Conservation (phyloP, 2,113 vertebrate genomes). For the Poicephalus meyeri region DNA sequence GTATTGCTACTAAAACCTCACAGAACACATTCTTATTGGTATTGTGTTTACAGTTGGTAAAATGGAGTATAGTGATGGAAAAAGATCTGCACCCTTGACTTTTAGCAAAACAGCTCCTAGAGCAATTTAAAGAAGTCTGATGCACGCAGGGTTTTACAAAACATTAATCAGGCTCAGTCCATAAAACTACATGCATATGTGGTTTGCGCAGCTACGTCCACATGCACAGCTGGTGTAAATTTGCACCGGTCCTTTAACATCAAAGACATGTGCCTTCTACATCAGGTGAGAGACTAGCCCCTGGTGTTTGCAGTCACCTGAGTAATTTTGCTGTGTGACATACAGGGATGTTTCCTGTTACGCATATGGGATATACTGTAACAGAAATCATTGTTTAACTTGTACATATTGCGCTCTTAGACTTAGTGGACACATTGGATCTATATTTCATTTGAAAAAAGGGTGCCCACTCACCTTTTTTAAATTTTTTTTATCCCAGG, state of each 20-base stretch:
- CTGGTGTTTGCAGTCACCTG: constrained; percentile 69
- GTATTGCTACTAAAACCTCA: too few relatives aligned
- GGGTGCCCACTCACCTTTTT: neutral
- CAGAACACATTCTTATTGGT: too few relatives aligned
- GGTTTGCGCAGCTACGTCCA: constrained; percentile 49
- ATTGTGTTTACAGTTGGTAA: too few relatives aligned
- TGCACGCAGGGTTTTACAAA: constrained; percentile 43
- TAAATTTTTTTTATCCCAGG: neutral
- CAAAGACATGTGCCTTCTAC: constrained; percentile 54
- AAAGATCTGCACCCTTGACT: too few relatives aligned
- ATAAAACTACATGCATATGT: constrained; percentile 63
- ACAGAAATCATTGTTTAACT: neutral
- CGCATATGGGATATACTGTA: neutral
- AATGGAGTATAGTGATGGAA: too few relatives aligned
- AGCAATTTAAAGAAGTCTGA: constrained; percentile 23
- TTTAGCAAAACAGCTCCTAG: too few relatives aligned
- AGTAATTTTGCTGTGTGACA: constrained; percentile 59
- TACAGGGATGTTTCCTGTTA: constrained; percentile 58
- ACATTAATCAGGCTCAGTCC: constrained; percentile 64
- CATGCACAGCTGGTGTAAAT: constrained; percentile 55
- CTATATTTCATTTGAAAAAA: neutral
- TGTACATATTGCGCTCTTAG: neutral
- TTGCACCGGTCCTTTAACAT: constrained; percentile 63
- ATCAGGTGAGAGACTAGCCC: constrained; percentile 64
- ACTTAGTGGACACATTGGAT: neutral